phyloP scores from a whole-genome alignment of 2,797 vertebrate genomes.

The Hemibagrus guttatus region DNA sequence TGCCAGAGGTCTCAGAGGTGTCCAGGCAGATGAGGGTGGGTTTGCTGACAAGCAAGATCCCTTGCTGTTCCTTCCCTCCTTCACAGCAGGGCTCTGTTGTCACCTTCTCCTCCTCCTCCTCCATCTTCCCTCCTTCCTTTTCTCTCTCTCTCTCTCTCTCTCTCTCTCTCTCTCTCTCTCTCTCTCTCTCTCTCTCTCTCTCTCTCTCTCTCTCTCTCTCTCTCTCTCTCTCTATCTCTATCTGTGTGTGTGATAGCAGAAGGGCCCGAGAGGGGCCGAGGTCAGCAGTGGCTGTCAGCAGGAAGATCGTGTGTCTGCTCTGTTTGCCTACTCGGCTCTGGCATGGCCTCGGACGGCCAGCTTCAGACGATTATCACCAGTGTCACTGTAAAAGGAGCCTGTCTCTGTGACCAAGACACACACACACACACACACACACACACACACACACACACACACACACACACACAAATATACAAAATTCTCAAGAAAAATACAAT shows the following conservation, averaged over 20 bases:
- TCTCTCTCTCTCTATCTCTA: conserved; percentile 9
- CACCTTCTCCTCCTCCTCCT: conserved; percentile 19
- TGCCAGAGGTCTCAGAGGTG: conserved; percentile 19
- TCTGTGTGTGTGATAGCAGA: conserved; percentile 67
- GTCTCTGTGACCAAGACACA: conserved; percentile 70
- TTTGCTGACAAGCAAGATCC: conserved; percentile 50
- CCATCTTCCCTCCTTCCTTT: neutral
- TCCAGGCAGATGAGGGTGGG: conserved; percentile 37
- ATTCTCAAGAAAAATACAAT: neutral
- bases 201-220: conserved; percentile 23
- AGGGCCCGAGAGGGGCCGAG: conserved; percentile 67
- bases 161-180: neutral
- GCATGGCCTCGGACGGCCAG: conserved; percentile 64
- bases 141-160: conserved; percentile 16
- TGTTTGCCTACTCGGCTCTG: conserved; percentile 60
- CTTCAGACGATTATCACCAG: conserved; percentile 77
- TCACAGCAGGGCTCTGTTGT: conserved; percentile 35
- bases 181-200: conserved; percentile 30
- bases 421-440: conserved; percentile 60
- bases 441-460: conserved; percentile 14
- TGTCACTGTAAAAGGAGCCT: conserved; percentile 73
- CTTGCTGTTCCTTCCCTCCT: conserved; percentile 42
- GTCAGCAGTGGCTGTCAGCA: conserved; percentile 73
- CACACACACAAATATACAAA: neutral
- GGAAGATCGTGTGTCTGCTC: conserved; percentile 65